Evolutionary conservation across 2,888 invertebrate genomes (phyloP).

Genomic region (Drosophila gaucha): DNA sequence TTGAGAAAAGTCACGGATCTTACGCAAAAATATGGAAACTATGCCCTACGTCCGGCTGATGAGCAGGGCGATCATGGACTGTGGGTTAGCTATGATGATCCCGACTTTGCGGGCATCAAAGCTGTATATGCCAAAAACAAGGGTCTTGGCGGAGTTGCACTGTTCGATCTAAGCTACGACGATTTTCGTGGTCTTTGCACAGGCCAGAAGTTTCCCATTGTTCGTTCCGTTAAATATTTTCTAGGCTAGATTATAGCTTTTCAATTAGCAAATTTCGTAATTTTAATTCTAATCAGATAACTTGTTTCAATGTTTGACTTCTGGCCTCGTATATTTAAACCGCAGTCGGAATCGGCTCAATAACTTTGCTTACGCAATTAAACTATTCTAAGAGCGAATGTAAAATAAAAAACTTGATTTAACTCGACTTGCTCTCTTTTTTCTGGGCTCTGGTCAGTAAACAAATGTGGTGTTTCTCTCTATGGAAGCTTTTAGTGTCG

Average conservation of each 20-base stretch:
- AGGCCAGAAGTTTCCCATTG: constrained; percentile 91
- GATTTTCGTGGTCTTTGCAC: constrained; percentile 93
- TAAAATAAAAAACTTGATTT: constrained; percentile 30
- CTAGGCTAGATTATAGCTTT: constrained; percentile 32
- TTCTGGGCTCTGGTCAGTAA: constrained; percentile 1
- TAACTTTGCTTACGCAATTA: constrained; percentile 39
- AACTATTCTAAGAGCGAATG: constrained; percentile 27
- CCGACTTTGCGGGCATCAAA: constrained; percentile 92
- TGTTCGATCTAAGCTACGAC: constrained; percentile 91
- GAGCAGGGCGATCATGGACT: constrained; percentile 88
- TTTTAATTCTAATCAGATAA: constrained; percentile 42
- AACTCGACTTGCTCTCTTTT: constrained; percentile 16
- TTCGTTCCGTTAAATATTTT: constrained; percentile 89
- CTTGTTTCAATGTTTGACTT: constrained; percentile 38
- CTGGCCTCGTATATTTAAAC: constrained; percentile 40
- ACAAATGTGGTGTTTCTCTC: constrained; percentile 16
- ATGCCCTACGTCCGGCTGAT: constrained; percentile 90
- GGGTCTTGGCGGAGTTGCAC: constrained; percentile 91
- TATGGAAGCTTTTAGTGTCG: constrained; percentile 39
- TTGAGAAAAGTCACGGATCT: constrained; percentile 91
- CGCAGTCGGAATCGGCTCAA: constrained; percentile 25
- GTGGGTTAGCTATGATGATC: constrained; percentile 93
- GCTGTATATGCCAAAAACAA: constrained; percentile 89
- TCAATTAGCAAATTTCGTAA: constrained; percentile 10
- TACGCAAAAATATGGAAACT: constrained; percentile 91